Evolutionary conservation across 2,113 vertebrate species (phyloP).

Genomic region (Chascanopsetta lugubris): DNA sequence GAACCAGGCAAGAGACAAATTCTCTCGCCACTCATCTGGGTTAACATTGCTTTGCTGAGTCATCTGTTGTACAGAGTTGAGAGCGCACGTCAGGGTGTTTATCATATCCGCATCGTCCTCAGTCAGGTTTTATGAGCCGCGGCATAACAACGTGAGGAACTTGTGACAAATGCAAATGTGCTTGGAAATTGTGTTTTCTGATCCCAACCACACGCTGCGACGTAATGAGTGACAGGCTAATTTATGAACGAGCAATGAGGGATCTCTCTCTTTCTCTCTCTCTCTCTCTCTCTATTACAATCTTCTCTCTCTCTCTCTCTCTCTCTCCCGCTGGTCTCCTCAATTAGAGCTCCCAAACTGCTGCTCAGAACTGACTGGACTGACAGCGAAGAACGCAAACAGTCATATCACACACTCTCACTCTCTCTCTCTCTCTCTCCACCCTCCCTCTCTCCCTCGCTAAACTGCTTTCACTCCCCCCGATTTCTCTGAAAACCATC

Average conservation of each 20-base stretch:
- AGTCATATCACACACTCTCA: constrained; percentile 46
- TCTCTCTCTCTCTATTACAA: constrained; percentile 13
- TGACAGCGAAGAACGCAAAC: constrained; percentile 58
- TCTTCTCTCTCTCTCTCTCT: constrained; percentile 14
- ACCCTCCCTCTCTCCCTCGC: not conserved
- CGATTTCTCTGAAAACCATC: constrained; percentile 7
- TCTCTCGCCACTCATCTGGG: too few relatives aligned
- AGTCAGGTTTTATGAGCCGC: constrained; percentile 5
- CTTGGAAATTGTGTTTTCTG: constrained; percentile 37
- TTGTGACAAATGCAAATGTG: constrained; percentile 41
- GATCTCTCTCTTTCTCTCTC: constrained; percentile 8
- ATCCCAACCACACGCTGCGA: constrained; percentile 30
- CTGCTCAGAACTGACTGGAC: constrained; percentile 60
- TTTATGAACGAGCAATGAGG: constrained; percentile 48
- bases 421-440: not conserved
- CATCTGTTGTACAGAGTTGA: too few relatives aligned
- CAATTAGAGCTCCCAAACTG: constrained; percentile 70
- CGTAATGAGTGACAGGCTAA: constrained; percentile 64
- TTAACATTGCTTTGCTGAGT: too few relatives aligned
- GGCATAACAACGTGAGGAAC: not conserved
- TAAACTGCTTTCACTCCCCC: constrained; percentile 13
- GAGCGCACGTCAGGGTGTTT: too few relatives aligned
- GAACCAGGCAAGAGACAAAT: too few relatives aligned
- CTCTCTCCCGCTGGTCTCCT: constrained; percentile 58
- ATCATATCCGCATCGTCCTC: not conserved